Conservation (phyloP, 2,888 invertebrate genomes). For the Kuschelorhynchus macadamiae region DNA sequence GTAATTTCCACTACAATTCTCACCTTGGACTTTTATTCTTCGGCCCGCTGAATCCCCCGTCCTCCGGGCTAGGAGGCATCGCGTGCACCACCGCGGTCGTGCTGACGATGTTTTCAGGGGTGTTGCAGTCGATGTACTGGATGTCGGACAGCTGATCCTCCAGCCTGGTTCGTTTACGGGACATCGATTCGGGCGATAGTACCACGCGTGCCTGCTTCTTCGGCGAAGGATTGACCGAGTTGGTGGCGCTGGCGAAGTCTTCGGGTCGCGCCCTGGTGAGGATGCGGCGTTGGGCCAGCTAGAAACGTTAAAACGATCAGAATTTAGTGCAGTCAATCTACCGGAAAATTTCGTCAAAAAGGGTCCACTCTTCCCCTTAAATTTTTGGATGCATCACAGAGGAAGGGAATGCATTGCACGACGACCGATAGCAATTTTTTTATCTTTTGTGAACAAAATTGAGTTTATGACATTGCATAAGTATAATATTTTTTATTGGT, state of each 20-base stretch:
- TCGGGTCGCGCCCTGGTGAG: slow-evolving; percentile 72
- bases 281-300: slow-evolving; percentile 67
- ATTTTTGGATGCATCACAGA: too few relatives aligned
- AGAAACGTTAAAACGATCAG: slow-evolving; percentile 60
- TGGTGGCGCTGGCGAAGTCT: slow-evolving; percentile 71
- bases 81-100: slow-evolving; percentile 65
- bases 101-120: slow-evolving; percentile 74
- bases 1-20: not conserved
- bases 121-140: slow-evolving; percentile 86
- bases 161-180: slow-evolving; percentile 78
- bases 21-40: slow-evolving; percentile 64
- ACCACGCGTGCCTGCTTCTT: slow-evolving; percentile 74
- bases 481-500: too few relatives aligned
- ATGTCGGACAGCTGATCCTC: slow-evolving; percentile 86
- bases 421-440: too few relatives aligned
- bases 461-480: too few relatives aligned
- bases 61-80: slow-evolving; percentile 52
- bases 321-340: too few relatives aligned
- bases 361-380: too few relatives aligned
- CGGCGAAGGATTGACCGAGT: slow-evolving; percentile 74
- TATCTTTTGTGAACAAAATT: too few relatives aligned
- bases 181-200: slow-evolving; percentile 70
- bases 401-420: too few relatives aligned
- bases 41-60: slow-evolving; percentile 63
- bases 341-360: too few relatives aligned